phyloP scores from a whole-genome alignment of 1,140 invertebrate genomes.

The Nebria ingens region DNA sequence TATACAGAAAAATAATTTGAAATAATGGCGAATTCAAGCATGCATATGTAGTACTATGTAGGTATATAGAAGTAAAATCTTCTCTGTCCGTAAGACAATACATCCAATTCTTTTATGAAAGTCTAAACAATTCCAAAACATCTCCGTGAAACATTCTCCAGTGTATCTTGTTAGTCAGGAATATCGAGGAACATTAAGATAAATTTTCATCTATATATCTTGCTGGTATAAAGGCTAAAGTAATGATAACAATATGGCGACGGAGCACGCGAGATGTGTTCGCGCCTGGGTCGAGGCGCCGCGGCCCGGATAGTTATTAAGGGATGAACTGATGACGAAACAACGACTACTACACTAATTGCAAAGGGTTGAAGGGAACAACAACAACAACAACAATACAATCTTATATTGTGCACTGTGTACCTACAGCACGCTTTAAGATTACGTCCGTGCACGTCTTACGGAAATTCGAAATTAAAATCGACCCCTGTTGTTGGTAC shows the following conservation, averaged over 20 bases:
- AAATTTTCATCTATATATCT: no score
- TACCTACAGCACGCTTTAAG: background rate
- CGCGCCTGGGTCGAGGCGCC: no score
- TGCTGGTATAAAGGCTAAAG: background rate
- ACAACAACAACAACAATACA: background rate
- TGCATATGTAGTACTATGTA: no score
- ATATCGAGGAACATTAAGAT: background rate
- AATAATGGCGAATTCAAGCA: no score
- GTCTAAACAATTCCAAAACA: no score
- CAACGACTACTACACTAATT: slow-evolving; percentile 7
- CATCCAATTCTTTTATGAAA: no score
- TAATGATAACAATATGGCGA: background rate
- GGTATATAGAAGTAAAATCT: no score
- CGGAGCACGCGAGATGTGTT: background rate
- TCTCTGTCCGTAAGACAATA: no score
- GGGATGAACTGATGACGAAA: slow-evolving; percentile 1
- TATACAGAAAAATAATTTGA: no score
- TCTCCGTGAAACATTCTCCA: no score
- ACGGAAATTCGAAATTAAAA: slow-evolving; percentile 8
- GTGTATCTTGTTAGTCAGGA: background rate
- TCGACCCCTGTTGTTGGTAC: no score
- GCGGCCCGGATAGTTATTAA: slow-evolving; percentile 1
- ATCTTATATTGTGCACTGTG: slow-evolving; percentile 1
- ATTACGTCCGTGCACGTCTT: background rate
- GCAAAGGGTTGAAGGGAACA: background rate